A percentile compares a stretch with the other conserved stretches of the same genome.
These are phyloP conservation scores for Lathamus discolor DNA, from an alignment of 2,113 vertebrate species.

Conservation along the genomic window DNA sequence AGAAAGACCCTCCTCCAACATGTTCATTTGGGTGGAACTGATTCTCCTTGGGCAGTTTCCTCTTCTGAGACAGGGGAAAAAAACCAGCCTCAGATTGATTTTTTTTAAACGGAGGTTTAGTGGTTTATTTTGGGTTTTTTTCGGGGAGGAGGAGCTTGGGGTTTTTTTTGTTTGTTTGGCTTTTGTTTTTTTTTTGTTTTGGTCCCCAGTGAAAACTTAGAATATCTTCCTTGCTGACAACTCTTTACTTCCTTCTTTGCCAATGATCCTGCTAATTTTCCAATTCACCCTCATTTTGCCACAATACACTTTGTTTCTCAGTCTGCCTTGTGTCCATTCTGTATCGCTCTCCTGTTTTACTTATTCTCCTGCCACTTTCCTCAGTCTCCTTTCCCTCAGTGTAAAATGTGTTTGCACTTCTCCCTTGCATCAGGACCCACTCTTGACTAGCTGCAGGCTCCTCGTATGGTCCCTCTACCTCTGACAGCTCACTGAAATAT, in stretches of 20 bases:
- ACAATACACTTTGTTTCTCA: neutral
- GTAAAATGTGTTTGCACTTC: neutral
- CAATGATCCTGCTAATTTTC: neutral
- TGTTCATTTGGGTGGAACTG: neutral
- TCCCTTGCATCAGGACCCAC: neutral
- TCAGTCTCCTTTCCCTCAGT: neutral
- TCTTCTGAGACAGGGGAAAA: neutral
- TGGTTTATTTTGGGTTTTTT: no score
- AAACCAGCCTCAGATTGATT: neutral
- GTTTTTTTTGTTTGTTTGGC: neutral
- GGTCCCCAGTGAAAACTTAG: neutral
- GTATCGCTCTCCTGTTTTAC: neutral
- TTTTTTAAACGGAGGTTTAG: neutral
- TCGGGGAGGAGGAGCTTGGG: no score
- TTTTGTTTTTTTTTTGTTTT: neutral
- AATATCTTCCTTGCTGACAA: neutral
- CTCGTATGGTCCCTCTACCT: neutral
- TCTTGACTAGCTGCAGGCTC: neutral
- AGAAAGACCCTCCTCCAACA: neutral
- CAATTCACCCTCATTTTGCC: neutral
- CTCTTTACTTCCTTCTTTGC: neutral
- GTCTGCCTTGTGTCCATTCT: neutral
- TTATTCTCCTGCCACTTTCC: neutral
- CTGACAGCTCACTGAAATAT: neutral
- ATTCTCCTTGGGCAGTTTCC: neutral